Evolutionary conservation across 2,888 invertebrate genomes (phyloP).

Genomic region (Pristionchus entomophagus): DNA sequence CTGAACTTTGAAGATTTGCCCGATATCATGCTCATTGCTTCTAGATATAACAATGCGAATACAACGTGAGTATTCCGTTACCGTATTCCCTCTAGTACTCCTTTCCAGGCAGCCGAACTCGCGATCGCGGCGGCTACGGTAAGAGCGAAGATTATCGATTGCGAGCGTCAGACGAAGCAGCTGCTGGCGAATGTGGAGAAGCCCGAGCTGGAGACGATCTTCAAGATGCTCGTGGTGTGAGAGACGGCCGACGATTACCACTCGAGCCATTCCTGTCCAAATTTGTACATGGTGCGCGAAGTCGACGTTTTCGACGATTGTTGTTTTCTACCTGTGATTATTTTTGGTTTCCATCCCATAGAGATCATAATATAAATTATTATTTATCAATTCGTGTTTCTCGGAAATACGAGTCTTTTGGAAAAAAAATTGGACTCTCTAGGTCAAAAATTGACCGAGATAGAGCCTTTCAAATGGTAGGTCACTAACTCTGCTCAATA

Average conservation of each 20-base stretch:
- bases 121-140: constrained; percentile 21
- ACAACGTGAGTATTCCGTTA: too few species aligned
- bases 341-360: background rate
- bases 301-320: constrained; percentile 1
- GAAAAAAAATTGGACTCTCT: too few species aligned
- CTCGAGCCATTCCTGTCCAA: background rate
- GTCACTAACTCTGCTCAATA: too few species aligned
- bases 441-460: too few species aligned
- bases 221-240: constrained; percentile 21
- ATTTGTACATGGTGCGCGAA: constrained; percentile 10
- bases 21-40: too few species aligned
- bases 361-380: background rate
- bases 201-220: constrained; percentile 21
- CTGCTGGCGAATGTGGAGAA: background rate
- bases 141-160: background rate
- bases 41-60: too few species aligned
- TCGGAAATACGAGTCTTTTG: too few species aligned
- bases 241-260: background rate
- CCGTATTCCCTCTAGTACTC: too few species aligned
- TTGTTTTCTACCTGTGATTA: background rate
- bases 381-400: too few species aligned
- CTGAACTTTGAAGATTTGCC: too few species aligned
- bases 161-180: background rate
- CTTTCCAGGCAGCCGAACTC: constrained; percentile 5
- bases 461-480: too few species aligned